Evolutionary conservation across 2,888 invertebrate species (phyloP), one percentile per base, ranked within the genome.

Genomic region (Pseudanteris insignis): DNA sequence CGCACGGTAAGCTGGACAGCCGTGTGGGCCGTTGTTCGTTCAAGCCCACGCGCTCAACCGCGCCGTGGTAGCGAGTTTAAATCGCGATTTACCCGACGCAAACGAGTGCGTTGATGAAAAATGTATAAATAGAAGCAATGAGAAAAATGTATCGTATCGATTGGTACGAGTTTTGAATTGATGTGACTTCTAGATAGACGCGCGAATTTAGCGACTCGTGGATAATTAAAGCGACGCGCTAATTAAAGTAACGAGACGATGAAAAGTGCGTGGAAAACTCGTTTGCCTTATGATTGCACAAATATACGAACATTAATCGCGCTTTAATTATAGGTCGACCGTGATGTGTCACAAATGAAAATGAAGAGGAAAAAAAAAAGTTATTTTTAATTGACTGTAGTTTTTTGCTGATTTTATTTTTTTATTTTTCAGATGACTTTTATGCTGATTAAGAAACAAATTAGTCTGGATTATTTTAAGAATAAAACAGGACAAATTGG

Each of bases 1-100:
- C 40, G 48, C 48, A 40, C 48, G 63, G 51, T 41, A 41, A 46
- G 14, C 41, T 28, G 29, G 43, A 13, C 28, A 13, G 8, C 34
- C 53, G 54, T 40, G 63, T 63, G 44, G 63, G 63, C 9, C 46
- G 54, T 32, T 25, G 47, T 30, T 44, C 12, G 38, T 29, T 43
- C 12, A 46, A 48, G 44, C 47, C 54, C 54, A 60, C 53, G 43
- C 53, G 41, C 21, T 46, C 44, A 33, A 43, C 7, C 11, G 18
- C 53, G 14, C 15, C 37, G 26, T 44, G 53, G 44, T 44, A 32
- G 13, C 53, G 13, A 32, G 18, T 24, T 30, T 21, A 18, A 38
- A 54, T 38, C 33, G 13, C 41, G 24, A 41, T 30, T 55, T 41
- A 55, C 55, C 38, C 37, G 38, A 33, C 46, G 40, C 30, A 25